Base-by-base conservation (phyloP, 2,113 vertebrate genomes). In the Chitala chitala region DNA sequence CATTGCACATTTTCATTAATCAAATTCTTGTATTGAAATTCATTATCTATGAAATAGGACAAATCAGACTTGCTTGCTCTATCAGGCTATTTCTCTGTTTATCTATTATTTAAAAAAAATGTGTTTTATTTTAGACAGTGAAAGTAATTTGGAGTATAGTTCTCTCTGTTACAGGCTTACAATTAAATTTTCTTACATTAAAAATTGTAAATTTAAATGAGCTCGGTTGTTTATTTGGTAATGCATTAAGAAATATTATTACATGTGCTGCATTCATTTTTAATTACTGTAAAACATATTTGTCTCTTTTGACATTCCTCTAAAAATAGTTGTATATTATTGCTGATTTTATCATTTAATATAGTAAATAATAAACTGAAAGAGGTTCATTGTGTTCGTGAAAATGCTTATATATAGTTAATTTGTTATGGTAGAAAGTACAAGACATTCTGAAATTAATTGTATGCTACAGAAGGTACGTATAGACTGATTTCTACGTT, bases 291-390 rank as follows among this genome's bases (percentile, higher is more conserved):
- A 44, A 72, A 56, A 51, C 24, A 48, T 51, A 38, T 48, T 42
- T 56, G 58, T 3, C 24, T 68, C 26, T 10, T 44, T 70, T 77
- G 77, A 79, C 83, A 77, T 79, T 17, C 74, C 24, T n/a, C n/a
- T 6, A 66, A 78, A 76, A 56, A 72, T 54, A 66, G 74, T 80
- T 76, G 79, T 73, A 56, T 71, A 76, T 80, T 79, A 87, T 84
- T 86, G 80, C 79, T 78, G 86, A 87, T 87, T 55, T 76, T 86
- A 87, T 90, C 84, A 83, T 85, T 86, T 87, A 87, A 87, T 84
- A 71, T 53, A 66, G 75, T 76, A 78, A 70, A 66, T 78, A 81
- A 79, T 77, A 71, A 82, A 79, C 81, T 71, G 69, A 75, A 72
- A 7, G n/a, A 70, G 65, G 46, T 74, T 73, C 73, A 56, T 40